Percentiles rank a stretch among this genome's conserved stretches.
These are phyloP conservation scores for Ericerus pela DNA, from an alignment of 1,140 invertebrate species.

Conservation along the genomic window DNA sequence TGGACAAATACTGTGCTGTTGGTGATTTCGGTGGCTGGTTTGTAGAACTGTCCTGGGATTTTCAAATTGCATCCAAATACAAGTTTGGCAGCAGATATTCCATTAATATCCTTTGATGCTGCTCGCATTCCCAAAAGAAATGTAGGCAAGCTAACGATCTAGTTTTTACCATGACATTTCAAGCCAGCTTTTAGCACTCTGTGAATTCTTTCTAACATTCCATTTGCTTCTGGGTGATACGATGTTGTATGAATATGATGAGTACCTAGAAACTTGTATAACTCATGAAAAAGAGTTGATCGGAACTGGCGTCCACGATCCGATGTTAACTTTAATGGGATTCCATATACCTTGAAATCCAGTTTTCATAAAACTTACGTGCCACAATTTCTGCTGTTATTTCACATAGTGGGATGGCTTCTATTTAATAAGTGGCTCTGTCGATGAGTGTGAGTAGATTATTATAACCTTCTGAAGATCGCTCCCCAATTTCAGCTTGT, in stretches of 20 bases:
- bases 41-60: conserved; percentile 14
- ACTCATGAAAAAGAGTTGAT: neutral
- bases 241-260: neutral
- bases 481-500: conserved; percentile 6
- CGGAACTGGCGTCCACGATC: conserved; percentile 29
- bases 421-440: conserved; percentile 33
- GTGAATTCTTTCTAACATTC: conserved; percentile 25
- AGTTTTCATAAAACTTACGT: conserved; percentile 24
- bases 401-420: conserved; percentile 31
- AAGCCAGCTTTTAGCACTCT: no score
- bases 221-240: conserved; percentile 24
- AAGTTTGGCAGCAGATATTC: conserved; percentile 13
- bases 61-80: conserved; percentile 7
- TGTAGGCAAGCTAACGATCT: neutral
- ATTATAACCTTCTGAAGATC: conserved; percentile 23
- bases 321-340: conserved; percentile 23
- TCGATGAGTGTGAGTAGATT: conserved; percentile 34
- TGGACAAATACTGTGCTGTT: no score
- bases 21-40: no score
- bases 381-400: conserved; percentile 29
- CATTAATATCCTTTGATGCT: no score
- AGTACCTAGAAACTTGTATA: neutral
- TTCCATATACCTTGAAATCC: conserved; percentile 28
- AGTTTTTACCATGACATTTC: neutral
- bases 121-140: neutral